Evolutionary conservation across 2,888 invertebrate species (phyloP).

Genomic region (Habroteleia sp.): DNA sequence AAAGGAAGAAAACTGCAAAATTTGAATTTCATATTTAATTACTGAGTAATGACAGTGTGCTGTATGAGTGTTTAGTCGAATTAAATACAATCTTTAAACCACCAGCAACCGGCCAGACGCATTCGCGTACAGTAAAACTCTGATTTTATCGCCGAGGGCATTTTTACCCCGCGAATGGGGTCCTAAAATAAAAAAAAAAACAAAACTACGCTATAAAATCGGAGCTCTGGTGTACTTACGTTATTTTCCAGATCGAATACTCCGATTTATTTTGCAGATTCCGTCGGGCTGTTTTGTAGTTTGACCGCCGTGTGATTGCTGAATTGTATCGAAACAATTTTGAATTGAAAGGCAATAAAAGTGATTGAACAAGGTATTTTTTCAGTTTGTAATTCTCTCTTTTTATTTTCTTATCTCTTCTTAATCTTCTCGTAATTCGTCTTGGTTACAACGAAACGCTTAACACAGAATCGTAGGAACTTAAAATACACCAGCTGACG

Average conservation of each 20-base stretch:
- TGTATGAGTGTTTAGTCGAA: constrained; percentile 61
- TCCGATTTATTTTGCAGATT: constrained; percentile 9
- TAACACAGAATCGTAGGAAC: constrained; percentile 3
- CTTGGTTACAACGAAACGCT: neutral
- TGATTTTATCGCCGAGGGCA: too few species aligned
- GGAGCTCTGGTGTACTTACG: too few species aligned
- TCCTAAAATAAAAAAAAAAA: neutral
- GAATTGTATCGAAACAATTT: constrained; percentile 15
- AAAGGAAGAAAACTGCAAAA: neutral
- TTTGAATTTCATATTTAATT: constrained; percentile 45
- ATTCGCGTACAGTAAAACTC: too few species aligned
- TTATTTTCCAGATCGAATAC: neutral
- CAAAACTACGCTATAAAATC: too few species aligned
- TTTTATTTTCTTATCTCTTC: constrained; percentile 4
- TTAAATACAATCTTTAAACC: constrained; percentile 20
- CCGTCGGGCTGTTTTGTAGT: constrained; percentile 30
- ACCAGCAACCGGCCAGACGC: too few species aligned
- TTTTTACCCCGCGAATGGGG: too few species aligned
- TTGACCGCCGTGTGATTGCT: constrained; percentile 52
- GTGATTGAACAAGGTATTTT: constrained; percentile 1
- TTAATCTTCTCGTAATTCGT: neutral
- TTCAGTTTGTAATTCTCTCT: neutral
- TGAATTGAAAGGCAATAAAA: constrained; percentile 36
- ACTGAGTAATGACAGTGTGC: constrained; percentile 27
- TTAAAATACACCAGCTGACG: constrained; percentile 9